Base-by-base conservation (phyloP, 1,140 invertebrate species). In the Battus philenor region DNA sequence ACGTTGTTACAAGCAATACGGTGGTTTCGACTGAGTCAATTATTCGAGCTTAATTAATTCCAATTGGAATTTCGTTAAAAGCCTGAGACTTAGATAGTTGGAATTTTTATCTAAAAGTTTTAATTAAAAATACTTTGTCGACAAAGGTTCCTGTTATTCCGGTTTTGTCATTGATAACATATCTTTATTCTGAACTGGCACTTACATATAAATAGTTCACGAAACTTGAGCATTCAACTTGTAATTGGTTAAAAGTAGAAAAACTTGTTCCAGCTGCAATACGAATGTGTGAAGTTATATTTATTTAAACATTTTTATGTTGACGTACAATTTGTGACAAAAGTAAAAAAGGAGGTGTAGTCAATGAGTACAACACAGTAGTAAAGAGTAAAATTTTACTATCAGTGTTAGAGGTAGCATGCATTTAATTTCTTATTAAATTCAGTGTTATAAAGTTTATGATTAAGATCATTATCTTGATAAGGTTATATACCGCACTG, bases 191-290 rank as follows among this genome's bases (percentile, higher is more conserved):
- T 9, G 24, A 41, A 26, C 26, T 41, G 38, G 24, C 9, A 17
- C 24, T 27, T 15, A 17, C 38, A 33, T 33, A 33, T 17, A n/a
- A 18, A 18, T 33, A 7, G 36, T 39, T 39, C 36, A 9, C 22
- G 13, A 17, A 41, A 41, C 38, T 26, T 29, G 38, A 29, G 17
- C 22, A 24, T 39, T 9, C 2, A 12, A 26, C 20, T 16, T 41
- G 38, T 41, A 41, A 41, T 41, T 41, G 38, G 38, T 41, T 6
- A n/a, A n/a, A n/a, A n/a, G n/a, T n/a, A n/a, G n/a, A n/a, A 16
- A 15, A 41, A 29, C 13, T 15, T 17, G 38, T 29, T 16, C 1
- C 15, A 7, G 8, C 34, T 12, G 26, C 11, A 24, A 33, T 33
- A n/a, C 15, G 32, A 24, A 38, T 38, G n/a, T n/a, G n/a, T n/a